Evolutionary conservation across 2,797 vertebrate genomes (phyloP), one percentile per base, ranked within the genome.

Genomic region (Acanthiza pusilla): DNA sequence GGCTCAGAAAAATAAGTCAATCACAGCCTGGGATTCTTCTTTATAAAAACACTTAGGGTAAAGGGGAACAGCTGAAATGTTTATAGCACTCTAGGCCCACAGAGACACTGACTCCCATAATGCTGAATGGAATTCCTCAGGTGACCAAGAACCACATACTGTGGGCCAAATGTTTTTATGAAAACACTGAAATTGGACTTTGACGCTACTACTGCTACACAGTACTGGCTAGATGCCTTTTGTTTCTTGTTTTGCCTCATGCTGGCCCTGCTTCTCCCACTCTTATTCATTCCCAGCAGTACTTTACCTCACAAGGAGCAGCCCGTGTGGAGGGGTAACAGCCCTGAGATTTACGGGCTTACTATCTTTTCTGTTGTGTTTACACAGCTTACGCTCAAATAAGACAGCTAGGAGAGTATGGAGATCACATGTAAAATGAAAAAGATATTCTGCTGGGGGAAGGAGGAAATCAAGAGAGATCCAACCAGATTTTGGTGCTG

Each of bases 231-330:
- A 54, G 27, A 45, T 85, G 60, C 34, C 43, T 70, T 88, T 61
- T 50, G 9, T 38, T 78, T 61, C 48, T 45, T 55, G 36, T 58
- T 51, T 14, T 48, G 20, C 38, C 29, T 40, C 15, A 10, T 20
- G 27, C 3, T 79, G 57, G 34, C 62, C 15, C 29, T 88, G 50
- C 38, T 93, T 85, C 65, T 96, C 61, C 32, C 29, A n/a, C 38
- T 83, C 36, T 36, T 42, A 27, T 1, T 89, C 55, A 55, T 79
- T 94, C 74, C 55, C 36, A 82, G 57, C 61, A 84, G 26, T 42
- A 70, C 60, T 85, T 67, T 55, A 79, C 90, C 89, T 93, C 86
- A 90, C 87, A 93, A 94, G 72, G 72, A 92, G 68, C 82, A 85
- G 74, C 15, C 45, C 3, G 0, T 50, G 55, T 77, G 53, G 85